Percentiles rank a stretch among this genome's conserved stretches.
Evolutionary conservation across 2,113 vertebrate species (phyloP).

Genomic region (Riparia riparia): DNA sequence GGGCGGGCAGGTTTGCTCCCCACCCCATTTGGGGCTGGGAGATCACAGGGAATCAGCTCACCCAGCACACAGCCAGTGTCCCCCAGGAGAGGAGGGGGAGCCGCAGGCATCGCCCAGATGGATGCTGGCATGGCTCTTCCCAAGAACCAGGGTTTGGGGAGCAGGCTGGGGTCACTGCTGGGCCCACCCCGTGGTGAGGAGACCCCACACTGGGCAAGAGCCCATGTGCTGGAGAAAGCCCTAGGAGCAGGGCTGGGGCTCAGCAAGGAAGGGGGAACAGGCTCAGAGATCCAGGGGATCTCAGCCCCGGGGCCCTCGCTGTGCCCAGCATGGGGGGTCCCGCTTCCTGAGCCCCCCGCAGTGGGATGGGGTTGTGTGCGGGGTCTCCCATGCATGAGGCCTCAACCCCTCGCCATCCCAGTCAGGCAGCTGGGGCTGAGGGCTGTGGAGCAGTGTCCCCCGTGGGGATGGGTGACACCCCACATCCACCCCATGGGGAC

Average conservation of each 20-base stretch:
- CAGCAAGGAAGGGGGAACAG: rapidly evolving
- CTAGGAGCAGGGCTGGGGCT: not conserved
- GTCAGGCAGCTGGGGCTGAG: not conserved
- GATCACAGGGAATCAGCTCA: not conserved
- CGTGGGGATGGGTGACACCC: not conserved
- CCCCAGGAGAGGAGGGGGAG: not conserved
- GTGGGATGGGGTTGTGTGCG: not conserved
- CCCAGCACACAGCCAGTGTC: not conserved
- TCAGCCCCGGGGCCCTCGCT: not conserved
- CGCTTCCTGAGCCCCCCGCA: not conserved
- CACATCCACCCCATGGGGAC: not conserved
- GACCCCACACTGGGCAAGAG: not conserved
- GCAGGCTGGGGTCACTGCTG: not conserved
- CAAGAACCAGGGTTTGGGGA: not conserved
- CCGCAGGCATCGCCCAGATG: rapidly evolving
- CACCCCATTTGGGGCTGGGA: not conserved
- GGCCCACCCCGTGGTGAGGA: not conserved
- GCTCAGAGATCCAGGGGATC: not conserved
- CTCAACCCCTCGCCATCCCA: not conserved
- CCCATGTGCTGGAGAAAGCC: not conserved
- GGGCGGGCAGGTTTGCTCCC: not conserved
- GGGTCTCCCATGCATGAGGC: not conserved
- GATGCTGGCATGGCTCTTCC: not conserved
- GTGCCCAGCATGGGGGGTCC: not conserved
- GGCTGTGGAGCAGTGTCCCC: not conserved